Evolutionary conservation across 2,888 invertebrate species (phyloP).

Genomic region (Lucinisca nassula): DNA sequence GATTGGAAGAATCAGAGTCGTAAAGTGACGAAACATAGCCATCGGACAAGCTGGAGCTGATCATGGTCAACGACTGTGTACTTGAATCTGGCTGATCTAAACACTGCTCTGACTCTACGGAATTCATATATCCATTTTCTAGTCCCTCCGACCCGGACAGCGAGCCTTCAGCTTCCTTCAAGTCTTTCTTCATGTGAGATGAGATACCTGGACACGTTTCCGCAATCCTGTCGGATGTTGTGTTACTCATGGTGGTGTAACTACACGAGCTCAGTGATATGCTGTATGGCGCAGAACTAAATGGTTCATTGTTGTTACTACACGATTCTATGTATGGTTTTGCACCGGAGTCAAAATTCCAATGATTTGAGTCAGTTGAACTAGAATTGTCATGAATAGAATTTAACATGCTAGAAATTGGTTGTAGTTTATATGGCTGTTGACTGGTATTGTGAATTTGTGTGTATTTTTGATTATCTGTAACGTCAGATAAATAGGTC

Average conservation of each 20-base stretch:
- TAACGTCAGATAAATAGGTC: constrained; percentile 5
- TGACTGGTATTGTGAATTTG: constrained; percentile 89
- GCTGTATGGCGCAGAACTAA: constrained; percentile 28
- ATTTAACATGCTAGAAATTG: constrained; percentile 91
- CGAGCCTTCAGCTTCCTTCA: neutral
- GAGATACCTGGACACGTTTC: constrained; percentile 84
- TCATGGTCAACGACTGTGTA: constrained; percentile 31
- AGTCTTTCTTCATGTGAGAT: constrained; percentile 85
- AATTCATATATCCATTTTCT: constrained; percentile 32
- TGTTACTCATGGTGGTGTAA: constrained; percentile 83
- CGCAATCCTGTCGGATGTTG: constrained; percentile 83
- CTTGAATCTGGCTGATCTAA: constrained; percentile 35
- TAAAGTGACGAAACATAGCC: constrained; percentile 60
- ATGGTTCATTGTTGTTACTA: neutral
- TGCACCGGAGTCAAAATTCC: constrained; percentile 7
- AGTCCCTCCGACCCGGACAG: neutral
- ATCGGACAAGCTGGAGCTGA: neutral
- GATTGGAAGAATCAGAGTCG: constrained; percentile 68
- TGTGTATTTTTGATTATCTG: constrained; percentile 49
- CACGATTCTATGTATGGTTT: neutral
- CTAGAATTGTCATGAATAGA: constrained; percentile 67
- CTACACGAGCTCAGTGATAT: constrained; percentile 70
- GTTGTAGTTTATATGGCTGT: constrained; percentile 91
- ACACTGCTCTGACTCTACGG: neutral
- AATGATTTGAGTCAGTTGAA: constrained; percentile 1